These are phyloP conservation scores for Athene noctua DNA, from an alignment of 2,113 vertebrate genomes.

Conservation along the genomic window DNA sequence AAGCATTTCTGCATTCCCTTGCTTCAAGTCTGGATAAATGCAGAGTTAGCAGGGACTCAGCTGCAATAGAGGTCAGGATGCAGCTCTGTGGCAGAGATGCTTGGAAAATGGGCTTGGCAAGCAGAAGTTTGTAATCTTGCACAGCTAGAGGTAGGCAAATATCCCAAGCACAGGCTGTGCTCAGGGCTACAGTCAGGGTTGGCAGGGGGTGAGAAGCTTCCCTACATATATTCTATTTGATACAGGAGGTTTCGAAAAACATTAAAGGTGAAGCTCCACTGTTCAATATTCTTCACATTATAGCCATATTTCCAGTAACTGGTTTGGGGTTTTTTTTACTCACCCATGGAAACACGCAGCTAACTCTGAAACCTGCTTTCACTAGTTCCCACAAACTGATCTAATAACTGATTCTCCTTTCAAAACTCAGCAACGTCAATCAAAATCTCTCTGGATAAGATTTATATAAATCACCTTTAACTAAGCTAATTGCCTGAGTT, in stretches of 20 bases:
- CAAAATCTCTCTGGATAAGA: not conserved
- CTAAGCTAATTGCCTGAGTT: not conserved
- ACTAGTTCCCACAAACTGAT: not conserved
- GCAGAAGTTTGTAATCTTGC: not conserved
- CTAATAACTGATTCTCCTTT: not conserved
- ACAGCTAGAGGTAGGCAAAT: not conserved
- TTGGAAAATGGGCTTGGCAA: not conserved
- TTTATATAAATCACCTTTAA: not conserved
- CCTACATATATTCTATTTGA: not conserved
- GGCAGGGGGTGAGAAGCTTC: not conserved
- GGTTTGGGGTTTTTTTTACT: not conserved
- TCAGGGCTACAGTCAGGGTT: not conserved
- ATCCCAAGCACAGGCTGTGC: not conserved
- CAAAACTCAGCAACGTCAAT: not conserved
- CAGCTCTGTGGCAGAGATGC: not conserved
- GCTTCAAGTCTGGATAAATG: constrained; percentile 2
- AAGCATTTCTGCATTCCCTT: constrained; percentile 4
- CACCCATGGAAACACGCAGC: not conserved
- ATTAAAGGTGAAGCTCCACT: not conserved
- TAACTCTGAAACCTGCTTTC: not conserved
- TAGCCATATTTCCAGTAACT: not conserved
- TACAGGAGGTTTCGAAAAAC: not conserved
- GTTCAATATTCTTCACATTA: not conserved
- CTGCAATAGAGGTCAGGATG: not conserved
- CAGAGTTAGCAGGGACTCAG: constrained; percentile 15